Conservation (phyloP, 2,888 invertebrate genomes). For the Lochmaea crataegi region DNA sequence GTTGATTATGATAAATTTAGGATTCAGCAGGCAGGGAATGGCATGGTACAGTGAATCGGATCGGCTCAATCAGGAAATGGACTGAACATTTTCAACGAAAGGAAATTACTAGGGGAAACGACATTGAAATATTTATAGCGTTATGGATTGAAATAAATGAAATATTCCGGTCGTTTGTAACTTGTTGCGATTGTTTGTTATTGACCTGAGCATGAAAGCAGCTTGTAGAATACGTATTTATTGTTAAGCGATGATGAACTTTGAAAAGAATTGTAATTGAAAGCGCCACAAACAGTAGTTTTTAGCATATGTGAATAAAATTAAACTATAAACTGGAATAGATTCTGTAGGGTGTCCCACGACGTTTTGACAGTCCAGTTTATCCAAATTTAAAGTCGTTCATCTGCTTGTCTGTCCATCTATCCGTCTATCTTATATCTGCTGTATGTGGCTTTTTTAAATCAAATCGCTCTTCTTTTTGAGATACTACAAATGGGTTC, state of each 20-base stretch:
- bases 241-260: background rate
- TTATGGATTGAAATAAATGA: constrained; percentile 22
- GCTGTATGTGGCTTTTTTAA: no score
- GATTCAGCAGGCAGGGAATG: constrained; percentile 12
- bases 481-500: no score
- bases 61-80: constrained; percentile 26
- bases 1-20: constrained; percentile 26
- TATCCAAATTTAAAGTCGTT: no score
- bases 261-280: background rate
- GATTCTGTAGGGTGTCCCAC: no score
- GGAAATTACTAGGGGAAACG: constrained; percentile 31
- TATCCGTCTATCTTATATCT: no score
- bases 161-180: constrained; percentile 18
- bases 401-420: no score
- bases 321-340: no score
- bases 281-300: background rate
- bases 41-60: constrained; percentile 10
- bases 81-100: constrained; percentile 26
- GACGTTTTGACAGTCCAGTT: no score
- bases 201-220: background rate
- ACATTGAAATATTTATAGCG: constrained; percentile 33
- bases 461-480: no score
- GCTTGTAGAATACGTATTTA: background rate
- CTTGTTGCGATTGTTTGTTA: constrained; percentile 26
- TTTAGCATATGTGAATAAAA: no score